These are phyloP conservation scores for Stichopus horrens DNA, from an alignment of 53 echinoderm and acorn worm genomes.

Conservation along the genomic window DNA sequence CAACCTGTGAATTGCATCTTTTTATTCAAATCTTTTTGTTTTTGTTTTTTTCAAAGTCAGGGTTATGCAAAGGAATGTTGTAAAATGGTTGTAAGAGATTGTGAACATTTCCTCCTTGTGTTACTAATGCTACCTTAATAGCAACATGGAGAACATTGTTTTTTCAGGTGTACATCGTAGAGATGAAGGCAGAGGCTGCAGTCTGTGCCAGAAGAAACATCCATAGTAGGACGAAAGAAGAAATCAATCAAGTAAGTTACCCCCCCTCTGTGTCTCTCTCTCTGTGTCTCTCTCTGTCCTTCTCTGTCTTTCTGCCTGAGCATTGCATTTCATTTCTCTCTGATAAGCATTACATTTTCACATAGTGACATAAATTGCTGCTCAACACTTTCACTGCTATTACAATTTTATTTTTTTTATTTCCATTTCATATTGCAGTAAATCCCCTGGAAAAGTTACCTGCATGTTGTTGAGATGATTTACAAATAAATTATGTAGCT, in stretches of 20 bases:
- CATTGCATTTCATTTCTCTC: not conserved
- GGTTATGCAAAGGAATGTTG: too few relatives aligned
- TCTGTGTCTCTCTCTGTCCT: too few relatives aligned
- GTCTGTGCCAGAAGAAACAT: slow-evolving; percentile 75
- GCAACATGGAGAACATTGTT: not conserved
- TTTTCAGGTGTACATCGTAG: slow-evolving; percentile 70
- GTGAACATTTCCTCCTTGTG: not conserved
- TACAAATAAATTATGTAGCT: too few relatives aligned
- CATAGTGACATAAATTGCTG: not conserved
- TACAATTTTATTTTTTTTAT: too few relatives aligned
- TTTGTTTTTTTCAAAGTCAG: too few relatives aligned
- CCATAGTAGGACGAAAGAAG: slow-evolving; percentile 68
- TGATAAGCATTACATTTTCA: not conserved
- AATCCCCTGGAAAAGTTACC: too few relatives aligned
- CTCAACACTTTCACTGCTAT: too few relatives aligned
- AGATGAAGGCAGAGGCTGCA: slow-evolving; percentile 65
- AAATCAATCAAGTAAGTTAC: slow-evolving; percentile 71
- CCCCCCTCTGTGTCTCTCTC: not conserved
- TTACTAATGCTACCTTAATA: not conserved
- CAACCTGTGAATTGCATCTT: too few relatives aligned
- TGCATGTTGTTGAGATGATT: too few relatives aligned
- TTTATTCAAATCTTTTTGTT: too few relatives aligned
- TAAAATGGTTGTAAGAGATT: too few relatives aligned
- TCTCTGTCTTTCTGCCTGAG: not conserved
- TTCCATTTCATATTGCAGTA: too few relatives aligned